phyloP scores from a whole-genome alignment of 2,113 vertebrate species.

The Pollachius pollachius region DNA sequence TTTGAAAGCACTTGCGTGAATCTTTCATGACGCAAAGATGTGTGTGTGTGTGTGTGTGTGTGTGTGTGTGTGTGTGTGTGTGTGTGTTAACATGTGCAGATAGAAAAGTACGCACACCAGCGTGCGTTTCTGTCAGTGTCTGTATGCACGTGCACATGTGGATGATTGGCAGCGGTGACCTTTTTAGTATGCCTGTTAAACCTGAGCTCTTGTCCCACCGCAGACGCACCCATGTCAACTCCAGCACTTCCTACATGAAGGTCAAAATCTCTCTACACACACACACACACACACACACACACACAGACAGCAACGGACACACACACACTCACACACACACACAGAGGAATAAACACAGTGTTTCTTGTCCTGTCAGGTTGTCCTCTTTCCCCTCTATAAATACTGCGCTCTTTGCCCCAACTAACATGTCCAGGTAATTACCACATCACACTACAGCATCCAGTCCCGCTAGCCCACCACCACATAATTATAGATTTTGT shows the following conservation, averaged over 20 bases:
- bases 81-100: no score
- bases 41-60: conserved; percentile 11
- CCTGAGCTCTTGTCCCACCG: conserved; percentile 68
- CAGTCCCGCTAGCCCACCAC: conserved; percentile 47
- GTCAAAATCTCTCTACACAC: conserved; percentile 61
- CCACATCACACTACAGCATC: conserved; percentile 61
- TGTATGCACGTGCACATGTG: conserved; percentile 34
- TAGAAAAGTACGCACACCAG: no score
- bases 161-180: conserved; percentile 76
- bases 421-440: conserved; percentile 67
- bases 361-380: conserved; percentile 50
- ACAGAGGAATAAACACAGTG: conserved; percentile 7
- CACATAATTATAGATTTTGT: conserved; percentile 68
- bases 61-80: conserved; percentile 8
- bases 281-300: conserved; percentile 22
- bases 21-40: no score
- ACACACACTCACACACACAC: conserved; percentile 25
- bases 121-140: neutral
- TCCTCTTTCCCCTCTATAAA: conserved; percentile 59
- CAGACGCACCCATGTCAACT: conserved; percentile 75
- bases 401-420: conserved; percentile 54
- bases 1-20: no score
- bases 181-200: conserved; percentile 79
- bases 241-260: conserved; percentile 71
- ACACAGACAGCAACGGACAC: conserved; percentile 22